Evolutionary conservation across 2,797 vertebrate genomes (phyloP).

Genomic region (Synanceia verrucosa): DNA sequence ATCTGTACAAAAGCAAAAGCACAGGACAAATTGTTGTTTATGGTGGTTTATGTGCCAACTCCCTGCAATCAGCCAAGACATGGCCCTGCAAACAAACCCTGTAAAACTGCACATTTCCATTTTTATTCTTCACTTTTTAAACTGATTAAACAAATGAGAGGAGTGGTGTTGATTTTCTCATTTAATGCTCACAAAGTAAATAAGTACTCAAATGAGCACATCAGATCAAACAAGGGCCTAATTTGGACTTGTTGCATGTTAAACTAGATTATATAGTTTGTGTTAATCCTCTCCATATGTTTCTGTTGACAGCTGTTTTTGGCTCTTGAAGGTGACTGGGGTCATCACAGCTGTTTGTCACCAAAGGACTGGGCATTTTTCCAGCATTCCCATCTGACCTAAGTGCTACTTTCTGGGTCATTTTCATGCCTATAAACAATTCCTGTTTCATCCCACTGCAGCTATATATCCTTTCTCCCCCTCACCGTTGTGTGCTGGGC

Average conservation of each 20-base stretch:
- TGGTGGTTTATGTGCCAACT: no score
- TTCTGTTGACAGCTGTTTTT: slow-evolving; percentile 37
- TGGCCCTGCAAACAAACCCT: no score
- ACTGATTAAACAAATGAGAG: neutral
- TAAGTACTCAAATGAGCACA: neutral
- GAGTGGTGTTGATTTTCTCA: neutral
- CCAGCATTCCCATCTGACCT: slow-evolving; percentile 48
- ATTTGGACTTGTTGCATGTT: neutral
- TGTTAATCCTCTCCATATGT: slow-evolving; percentile 13
- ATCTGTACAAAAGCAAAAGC: no score
- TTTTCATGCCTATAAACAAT: slow-evolving; percentile 39
- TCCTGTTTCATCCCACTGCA: slow-evolving; percentile 26
- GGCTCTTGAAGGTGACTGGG: slow-evolving; percentile 48
- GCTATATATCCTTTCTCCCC: slow-evolving; percentile 8
- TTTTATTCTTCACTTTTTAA: no score
- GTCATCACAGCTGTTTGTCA: slow-evolving; percentile 58
- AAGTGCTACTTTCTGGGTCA: slow-evolving; percentile 40
- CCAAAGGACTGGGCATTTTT: slow-evolving; percentile 38
- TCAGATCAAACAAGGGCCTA: neutral
- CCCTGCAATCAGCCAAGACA: no score
- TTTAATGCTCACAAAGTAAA: neutral
- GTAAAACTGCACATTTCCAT: no score
- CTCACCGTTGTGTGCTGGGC: slow-evolving; percentile 76
- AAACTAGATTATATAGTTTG: slow-evolving; percentile 1
- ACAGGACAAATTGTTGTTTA: no score